Conservation (phyloP, 2,797 vertebrate species). For the Spheniscus humboldti region DNA sequence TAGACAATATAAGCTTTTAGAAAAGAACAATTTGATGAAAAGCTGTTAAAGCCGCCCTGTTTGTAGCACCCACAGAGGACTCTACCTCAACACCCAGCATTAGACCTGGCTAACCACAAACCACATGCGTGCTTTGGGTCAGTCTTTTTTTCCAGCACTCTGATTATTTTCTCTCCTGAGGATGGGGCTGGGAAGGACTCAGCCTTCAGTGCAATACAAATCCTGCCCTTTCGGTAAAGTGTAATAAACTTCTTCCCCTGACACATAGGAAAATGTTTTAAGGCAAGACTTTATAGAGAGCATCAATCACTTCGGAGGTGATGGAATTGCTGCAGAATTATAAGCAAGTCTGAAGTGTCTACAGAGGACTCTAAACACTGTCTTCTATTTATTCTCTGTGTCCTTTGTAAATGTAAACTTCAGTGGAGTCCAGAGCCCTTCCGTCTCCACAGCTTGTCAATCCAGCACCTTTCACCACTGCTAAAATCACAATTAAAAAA, state of each 20-base stretch:
- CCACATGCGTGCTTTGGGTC: not conserved
- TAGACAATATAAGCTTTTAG: not conserved
- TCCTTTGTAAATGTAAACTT: constrained; percentile 71
- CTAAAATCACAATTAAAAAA: constrained; percentile 61
- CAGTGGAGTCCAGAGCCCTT: constrained; percentile 52
- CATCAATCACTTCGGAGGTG: constrained; percentile 63
- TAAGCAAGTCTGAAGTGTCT: constrained; percentile 72
- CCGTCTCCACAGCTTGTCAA: constrained; percentile 58
- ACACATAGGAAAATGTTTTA: constrained; percentile 63
- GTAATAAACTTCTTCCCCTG: constrained; percentile 52
- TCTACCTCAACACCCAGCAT: not conserved
- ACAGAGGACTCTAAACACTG: constrained; percentile 71
- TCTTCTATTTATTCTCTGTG: constrained; percentile 69
- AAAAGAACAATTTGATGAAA: not conserved
- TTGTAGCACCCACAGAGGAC: not conserved
- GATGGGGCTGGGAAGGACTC: constrained; percentile 15
- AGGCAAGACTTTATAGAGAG: constrained; percentile 62
- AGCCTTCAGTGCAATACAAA: not conserved
- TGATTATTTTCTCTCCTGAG: not conserved
- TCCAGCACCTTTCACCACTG: constrained; percentile 58
- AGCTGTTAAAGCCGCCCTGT: not conserved
- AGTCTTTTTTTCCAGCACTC: not conserved
- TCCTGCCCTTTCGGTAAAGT: constrained; percentile 37
- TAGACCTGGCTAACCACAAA: not conserved
- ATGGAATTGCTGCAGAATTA: constrained; percentile 66